Evolutionary conservation across 2,797 vertebrate species (phyloP).

Genomic region (Apogon talboti): DNA sequence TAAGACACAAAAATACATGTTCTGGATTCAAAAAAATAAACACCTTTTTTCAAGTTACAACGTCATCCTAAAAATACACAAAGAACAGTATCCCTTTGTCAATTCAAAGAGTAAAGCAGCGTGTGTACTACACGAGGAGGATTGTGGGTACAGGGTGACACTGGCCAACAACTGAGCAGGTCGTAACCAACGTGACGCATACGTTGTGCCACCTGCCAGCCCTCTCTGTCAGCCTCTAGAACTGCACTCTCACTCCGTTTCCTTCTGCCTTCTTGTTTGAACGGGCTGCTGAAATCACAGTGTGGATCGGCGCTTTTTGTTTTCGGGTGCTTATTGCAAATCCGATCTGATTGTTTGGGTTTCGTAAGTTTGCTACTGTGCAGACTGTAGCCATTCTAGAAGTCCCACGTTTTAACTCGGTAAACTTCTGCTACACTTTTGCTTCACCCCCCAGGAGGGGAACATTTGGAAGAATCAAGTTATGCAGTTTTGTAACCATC

Average conservation of each 20-base stretch:
- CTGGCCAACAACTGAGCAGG: slow-evolving; percentile 54
- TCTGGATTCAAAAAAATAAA: slow-evolving; percentile 82
- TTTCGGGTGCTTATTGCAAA: slow-evolving; percentile 78
- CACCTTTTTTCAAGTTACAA: slow-evolving; percentile 70
- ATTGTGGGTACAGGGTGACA: slow-evolving; percentile 67
- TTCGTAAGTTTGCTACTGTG: slow-evolving; percentile 68
- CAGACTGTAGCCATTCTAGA: slow-evolving; percentile 68
- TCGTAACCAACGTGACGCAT: slow-evolving; percentile 36
- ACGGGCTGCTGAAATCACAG: slow-evolving; percentile 81
- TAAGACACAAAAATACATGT: slow-evolving; percentile 88
- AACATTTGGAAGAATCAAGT: slow-evolving; percentile 68
- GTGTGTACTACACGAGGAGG: slow-evolving; percentile 72
- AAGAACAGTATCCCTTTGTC: slow-evolving; percentile 68
- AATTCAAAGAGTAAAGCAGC: slow-evolving; percentile 78
- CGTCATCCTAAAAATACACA: slow-evolving; percentile 70
- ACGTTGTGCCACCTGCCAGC: slow-evolving; percentile 46
- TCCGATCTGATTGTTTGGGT: slow-evolving; percentile 72
- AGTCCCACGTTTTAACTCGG: slow-evolving; percentile 54
- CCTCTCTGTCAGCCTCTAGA: slow-evolving; percentile 22
- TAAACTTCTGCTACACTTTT: slow-evolving; percentile 74
- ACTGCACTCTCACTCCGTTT: slow-evolving; percentile 9
- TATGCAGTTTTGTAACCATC: slow-evolving; percentile 51
- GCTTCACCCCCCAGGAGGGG: slow-evolving; percentile 42
- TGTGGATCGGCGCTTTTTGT: slow-evolving; percentile 77
- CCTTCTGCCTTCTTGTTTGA: slow-evolving; percentile 32